phyloP scores from a whole-genome alignment of 2,113 vertebrate genomes.

The Orthonyx spaldingii region DNA sequence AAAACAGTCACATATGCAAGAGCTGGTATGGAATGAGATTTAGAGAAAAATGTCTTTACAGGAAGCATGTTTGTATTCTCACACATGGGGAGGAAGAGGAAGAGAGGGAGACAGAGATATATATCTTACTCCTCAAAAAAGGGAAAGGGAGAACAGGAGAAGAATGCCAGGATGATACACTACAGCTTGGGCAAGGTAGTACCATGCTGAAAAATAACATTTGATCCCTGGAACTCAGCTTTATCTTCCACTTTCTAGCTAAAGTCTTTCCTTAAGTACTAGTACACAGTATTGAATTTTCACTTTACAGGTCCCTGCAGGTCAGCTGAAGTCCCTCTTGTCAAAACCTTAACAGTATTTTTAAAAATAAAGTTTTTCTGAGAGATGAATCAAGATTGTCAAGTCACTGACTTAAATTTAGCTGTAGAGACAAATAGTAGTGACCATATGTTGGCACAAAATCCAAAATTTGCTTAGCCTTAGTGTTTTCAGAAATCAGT shows the following conservation, averaged over 20 bases:
- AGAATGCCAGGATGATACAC: not conserved
- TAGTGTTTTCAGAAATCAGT: not conserved
- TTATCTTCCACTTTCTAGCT: not conserved
- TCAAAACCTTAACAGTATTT: not conserved
- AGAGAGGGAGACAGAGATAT: not conserved
- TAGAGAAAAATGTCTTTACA: slow-evolving; percentile 19
- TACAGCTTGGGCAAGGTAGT: not conserved
- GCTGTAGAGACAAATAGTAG: not conserved
- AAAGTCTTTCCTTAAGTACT: not conserved
- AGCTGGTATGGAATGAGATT: slow-evolving; percentile 7
- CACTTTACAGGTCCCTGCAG: not conserved
- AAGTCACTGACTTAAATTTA: not conserved
- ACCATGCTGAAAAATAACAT: not conserved
- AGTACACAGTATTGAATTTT: not conserved
- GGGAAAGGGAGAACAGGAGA: not conserved
- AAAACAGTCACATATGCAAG: slow-evolving; percentile 66
- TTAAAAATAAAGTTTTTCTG: not conserved
- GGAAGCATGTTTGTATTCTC: slow-evolving; percentile 37
- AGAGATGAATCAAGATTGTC: not conserved
- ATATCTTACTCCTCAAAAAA: not conserved
- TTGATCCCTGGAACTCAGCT: not conserved
- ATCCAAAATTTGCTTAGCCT: not conserved
- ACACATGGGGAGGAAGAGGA: not conserved
- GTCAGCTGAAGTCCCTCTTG: not conserved
- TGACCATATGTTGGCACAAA: not conserved